A percentile compares a stretch with the other conserved stretches of the same genome.
Evolutionary conservation across 2,113 vertebrate species (phyloP).

Genomic region (Proterorhinus semilunaris): DNA sequence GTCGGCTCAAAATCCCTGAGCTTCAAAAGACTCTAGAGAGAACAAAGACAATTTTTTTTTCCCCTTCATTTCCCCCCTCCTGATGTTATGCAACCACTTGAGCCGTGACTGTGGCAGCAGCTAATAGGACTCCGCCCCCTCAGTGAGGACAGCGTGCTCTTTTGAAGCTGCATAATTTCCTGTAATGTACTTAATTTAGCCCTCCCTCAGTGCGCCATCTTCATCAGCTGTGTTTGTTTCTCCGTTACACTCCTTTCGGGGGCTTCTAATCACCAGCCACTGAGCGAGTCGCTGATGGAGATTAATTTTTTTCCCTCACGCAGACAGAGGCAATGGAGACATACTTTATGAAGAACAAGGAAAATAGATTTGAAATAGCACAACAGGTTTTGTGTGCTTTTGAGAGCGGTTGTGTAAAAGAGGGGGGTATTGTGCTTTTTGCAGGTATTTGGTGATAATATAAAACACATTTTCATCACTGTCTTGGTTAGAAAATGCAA

Average conservation of each 20-base stretch:
- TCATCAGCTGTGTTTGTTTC: constrained; percentile 55
- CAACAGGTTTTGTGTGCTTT: too few relatives aligned
- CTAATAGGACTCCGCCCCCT: constrained; percentile 73
- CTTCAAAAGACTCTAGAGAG: constrained; percentile 71
- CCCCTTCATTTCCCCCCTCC: constrained; percentile 11
- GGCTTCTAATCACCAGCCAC: constrained; percentile 56
- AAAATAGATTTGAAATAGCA: too few relatives aligned
- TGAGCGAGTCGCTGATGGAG: constrained; percentile 55
- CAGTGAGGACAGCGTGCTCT: constrained; percentile 71
- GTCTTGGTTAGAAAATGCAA: too few relatives aligned
- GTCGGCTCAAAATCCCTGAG: constrained; percentile 66
- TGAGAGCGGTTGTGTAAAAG: too few relatives aligned
- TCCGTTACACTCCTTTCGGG: constrained; percentile 48
- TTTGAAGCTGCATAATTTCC: constrained; percentile 75
- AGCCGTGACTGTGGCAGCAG: constrained; percentile 62
- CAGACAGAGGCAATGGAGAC: constrained; percentile 39
- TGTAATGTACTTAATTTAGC: constrained; percentile 76
- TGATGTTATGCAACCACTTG: constrained; percentile 75
- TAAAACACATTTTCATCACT: too few relatives aligned
- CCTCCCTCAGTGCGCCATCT: constrained; percentile 64
- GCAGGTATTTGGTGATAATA: too few relatives aligned
- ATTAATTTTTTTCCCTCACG: constrained; percentile 49
- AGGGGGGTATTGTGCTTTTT: too few relatives aligned
- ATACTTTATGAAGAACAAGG: constrained; percentile 24
- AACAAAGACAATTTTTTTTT: constrained; percentile 69